Evolutionary conservation across 2,113 vertebrate species (phyloP).

Genomic region (Cepphus grylle): DNA sequence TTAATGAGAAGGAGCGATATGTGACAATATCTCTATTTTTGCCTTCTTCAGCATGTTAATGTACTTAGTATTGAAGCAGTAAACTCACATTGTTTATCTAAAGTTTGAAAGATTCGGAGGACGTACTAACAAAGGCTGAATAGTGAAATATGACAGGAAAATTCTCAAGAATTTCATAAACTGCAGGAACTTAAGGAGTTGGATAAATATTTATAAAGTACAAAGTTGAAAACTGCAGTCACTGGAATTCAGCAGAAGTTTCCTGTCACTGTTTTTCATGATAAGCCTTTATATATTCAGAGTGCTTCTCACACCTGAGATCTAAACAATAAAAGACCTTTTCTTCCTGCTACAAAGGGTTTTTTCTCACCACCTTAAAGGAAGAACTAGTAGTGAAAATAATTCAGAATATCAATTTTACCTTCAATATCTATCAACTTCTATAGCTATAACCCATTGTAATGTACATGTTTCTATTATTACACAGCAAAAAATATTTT

Average conservation of each 20-base stretch:
- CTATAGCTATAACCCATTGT: neutral
- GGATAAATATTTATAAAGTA: conserved; percentile 57
- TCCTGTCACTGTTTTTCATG: conserved; percentile 1
- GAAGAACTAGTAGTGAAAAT: neutral
- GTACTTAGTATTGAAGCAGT: neutral
- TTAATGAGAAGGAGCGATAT: neutral
- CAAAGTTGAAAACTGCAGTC: conserved; percentile 12
- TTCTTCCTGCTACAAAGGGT: neutral
- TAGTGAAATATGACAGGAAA: neutral
- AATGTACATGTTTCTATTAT: neutral
- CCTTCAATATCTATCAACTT: neutral
- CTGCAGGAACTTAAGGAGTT: neutral
- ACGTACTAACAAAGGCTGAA: neutral
- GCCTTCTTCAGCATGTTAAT: neutral
- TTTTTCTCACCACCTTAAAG: neutral
- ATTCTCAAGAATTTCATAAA: conserved; percentile 10
- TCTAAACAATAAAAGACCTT: conserved; percentile 5
- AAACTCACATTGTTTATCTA: neutral
- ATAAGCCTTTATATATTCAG: conserved; percentile 25
- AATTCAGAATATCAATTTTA: neutral
- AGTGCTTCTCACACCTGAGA: neutral
- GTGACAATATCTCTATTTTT: neutral
- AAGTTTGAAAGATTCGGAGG: neutral
- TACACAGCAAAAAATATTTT: neutral
- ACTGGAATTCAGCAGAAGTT: conserved; percentile 3